phyloP scores from a whole-genome alignment of 2,888 invertebrate species.

The Ormyrus labotus region DNA sequence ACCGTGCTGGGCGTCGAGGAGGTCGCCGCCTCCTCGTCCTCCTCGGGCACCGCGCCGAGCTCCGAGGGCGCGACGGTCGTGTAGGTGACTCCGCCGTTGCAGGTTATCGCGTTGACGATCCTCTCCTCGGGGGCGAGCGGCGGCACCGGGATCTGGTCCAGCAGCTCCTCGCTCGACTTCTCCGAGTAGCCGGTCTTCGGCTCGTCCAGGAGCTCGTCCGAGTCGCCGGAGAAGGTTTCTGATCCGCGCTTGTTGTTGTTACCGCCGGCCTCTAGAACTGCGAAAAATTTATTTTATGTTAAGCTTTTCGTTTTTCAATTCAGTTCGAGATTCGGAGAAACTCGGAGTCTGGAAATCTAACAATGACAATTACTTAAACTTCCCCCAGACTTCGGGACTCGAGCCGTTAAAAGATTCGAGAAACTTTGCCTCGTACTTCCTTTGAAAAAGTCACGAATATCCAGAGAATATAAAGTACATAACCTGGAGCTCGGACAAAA shows the following conservation, averaged over 20 bases:
- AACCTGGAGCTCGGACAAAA: not conserved
- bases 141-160: conserved; percentile 73
- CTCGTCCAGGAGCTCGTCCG: conserved; percentile 53
- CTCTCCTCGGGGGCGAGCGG: conserved; percentile 75
- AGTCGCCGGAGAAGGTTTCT: conserved; percentile 55
- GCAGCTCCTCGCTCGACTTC: conserved; percentile 64
- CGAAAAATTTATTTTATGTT: not conserved
- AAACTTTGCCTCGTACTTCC: no score
- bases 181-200: conserved; percentile 55
- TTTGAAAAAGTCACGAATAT: no score
- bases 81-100: conserved; percentile 66
- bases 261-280: conserved; percentile 63
- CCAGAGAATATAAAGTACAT: no score
- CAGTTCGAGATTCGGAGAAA: no score
- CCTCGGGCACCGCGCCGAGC: conserved; percentile 81
- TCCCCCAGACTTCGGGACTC: no score
- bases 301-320: not conserved
- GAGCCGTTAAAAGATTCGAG: no score
- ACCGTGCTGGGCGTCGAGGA: conserved; percentile 85
- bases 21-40: conserved; percentile 80
- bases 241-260: conserved; percentile 62
- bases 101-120: conserved; percentile 65
- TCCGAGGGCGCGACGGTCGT: conserved; percentile 69
- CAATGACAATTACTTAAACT: no score
- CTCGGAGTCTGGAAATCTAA: no score